A percentile compares a stretch with the other conserved stretches of the same genome.
Conservation (phyloP, 2,113 vertebrate genomes). For the Scomber scombrus region DNA sequence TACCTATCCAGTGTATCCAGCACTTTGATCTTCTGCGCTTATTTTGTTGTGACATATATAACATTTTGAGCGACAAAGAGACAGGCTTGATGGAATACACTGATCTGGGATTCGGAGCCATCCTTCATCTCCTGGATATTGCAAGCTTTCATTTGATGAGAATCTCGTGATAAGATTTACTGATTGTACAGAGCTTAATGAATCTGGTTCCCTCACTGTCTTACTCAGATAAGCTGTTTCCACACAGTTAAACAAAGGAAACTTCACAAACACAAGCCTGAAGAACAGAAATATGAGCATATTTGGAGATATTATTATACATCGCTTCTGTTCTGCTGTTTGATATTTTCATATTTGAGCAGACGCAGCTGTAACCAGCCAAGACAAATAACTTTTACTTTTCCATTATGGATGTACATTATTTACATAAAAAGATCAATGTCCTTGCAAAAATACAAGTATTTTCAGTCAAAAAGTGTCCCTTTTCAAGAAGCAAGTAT, state of each 20-base stretch:
- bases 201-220: slow-evolving; percentile 74
- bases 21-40: slow-evolving; percentile 49
- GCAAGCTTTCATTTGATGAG: slow-evolving; percentile 79
- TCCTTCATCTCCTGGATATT: slow-evolving; percentile 79
- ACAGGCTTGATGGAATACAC: slow-evolving; percentile 65
- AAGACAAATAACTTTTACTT: slow-evolving; percentile 70
- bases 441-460: slow-evolving; percentile 83
- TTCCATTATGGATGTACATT: slow-evolving; percentile 75
- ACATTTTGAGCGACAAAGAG: slow-evolving; percentile 56
- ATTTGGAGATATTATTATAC: slow-evolving; percentile 65
- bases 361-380: slow-evolving; percentile 67
- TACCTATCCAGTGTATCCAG: slow-evolving; percentile 41
- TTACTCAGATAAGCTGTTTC: slow-evolving; percentile 73
- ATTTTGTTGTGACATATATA: slow-evolving; percentile 71
- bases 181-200: slow-evolving; percentile 81
- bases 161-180: slow-evolving; percentile 76
- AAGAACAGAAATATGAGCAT: slow-evolving; percentile 55
- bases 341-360: slow-evolving; percentile 56
- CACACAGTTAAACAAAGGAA: slow-evolving; percentile 69
- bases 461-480: slow-evolving; percentile 81
- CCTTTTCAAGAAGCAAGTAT: slow-evolving; percentile 77
- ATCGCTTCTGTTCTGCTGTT: slow-evolving; percentile 42
- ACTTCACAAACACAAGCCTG: slow-evolving; percentile 72
- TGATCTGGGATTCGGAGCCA: slow-evolving; percentile 66
- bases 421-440: slow-evolving; percentile 84